These are phyloP conservation scores for Trematomus loennbergii DNA, from an alignment of 2,113 vertebrate species.

Conservation along the genomic window DNA sequence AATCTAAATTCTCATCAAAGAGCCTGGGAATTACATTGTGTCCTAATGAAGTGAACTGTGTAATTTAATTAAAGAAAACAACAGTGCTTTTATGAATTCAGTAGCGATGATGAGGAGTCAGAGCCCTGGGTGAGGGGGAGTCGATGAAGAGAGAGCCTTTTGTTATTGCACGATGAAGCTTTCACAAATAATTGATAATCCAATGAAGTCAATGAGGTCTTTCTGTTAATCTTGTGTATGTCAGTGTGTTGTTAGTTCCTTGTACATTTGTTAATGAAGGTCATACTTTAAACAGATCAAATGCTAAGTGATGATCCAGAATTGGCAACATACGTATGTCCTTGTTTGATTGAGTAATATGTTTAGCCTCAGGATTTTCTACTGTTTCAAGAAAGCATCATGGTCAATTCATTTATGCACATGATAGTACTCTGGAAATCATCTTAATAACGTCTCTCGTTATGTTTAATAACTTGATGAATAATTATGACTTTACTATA, in stretches of 20 bases:
- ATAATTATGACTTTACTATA: too few species aligned
- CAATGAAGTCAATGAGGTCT: conserved; percentile 16
- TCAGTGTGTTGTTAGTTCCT: not conserved
- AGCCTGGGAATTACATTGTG: conserved; percentile 40
- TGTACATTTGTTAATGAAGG: conserved; percentile 1
- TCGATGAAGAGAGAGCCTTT: conserved; percentile 25
- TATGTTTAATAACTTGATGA: too few species aligned
- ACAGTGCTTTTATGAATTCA: conserved; percentile 19
- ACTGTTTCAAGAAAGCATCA: not conserved
- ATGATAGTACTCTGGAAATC: not conserved
- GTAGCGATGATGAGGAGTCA: conserved; percentile 7
- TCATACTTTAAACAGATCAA: conserved; percentile 12
- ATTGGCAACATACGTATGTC: not conserved
- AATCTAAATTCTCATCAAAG: conserved; percentile 23
- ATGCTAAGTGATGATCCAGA: conserved; percentile 14
- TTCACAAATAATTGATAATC: conserved; percentile 41
- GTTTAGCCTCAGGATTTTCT: not conserved
- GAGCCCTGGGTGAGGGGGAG: conserved; percentile 18
- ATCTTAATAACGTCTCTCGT: not conserved
- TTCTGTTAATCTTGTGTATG: conserved; percentile 26
- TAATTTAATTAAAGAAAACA: conserved; percentile 49
- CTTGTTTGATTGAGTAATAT: not conserved
- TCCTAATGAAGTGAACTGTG: conserved; percentile 24
- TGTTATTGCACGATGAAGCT: conserved; percentile 1
- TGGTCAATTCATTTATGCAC: not conserved